These are phyloP conservation scores for Varanus komodoensis DNA, from an alignment of 2,113 vertebrate species.

Conservation along the genomic window DNA sequence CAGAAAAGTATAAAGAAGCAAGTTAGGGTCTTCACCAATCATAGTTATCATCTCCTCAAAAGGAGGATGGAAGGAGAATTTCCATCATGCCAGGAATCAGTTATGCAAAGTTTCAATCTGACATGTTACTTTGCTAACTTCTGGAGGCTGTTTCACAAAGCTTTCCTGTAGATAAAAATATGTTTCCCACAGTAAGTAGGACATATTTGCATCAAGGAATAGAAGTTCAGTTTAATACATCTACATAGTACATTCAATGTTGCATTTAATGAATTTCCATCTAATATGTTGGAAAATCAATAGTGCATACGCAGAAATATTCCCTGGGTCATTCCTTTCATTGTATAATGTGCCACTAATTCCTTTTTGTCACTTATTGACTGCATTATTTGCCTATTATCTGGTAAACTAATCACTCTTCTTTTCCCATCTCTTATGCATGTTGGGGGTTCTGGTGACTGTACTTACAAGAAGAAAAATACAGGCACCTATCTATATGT, in stretches of 20 bases:
- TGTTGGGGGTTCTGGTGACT: neutral
- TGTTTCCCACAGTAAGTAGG: neutral
- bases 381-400: neutral
- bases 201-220: neutral
- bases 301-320: neutral
- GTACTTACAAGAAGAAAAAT: neutral
- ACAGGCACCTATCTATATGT: neutral
- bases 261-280: neutral
- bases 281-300: neutral
- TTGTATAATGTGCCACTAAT: neutral
- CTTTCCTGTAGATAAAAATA: neutral
- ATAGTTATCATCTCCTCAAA: neutral
- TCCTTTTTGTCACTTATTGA: neutral
- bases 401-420: neutral
- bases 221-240: neutral
- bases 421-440: neutral
- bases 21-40: neutral
- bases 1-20: too few relatives aligned
- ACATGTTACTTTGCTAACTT: neutral
- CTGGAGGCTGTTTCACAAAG: neutral
- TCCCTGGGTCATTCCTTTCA: neutral
- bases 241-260: neutral
- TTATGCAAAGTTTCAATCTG: neutral
- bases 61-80: neutral
- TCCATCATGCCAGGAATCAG: neutral